Evolutionary conservation across 2,113 vertebrate species (phyloP), one percentile per base, ranked within the genome.

Genomic region (Perca schrenkii): DNA sequence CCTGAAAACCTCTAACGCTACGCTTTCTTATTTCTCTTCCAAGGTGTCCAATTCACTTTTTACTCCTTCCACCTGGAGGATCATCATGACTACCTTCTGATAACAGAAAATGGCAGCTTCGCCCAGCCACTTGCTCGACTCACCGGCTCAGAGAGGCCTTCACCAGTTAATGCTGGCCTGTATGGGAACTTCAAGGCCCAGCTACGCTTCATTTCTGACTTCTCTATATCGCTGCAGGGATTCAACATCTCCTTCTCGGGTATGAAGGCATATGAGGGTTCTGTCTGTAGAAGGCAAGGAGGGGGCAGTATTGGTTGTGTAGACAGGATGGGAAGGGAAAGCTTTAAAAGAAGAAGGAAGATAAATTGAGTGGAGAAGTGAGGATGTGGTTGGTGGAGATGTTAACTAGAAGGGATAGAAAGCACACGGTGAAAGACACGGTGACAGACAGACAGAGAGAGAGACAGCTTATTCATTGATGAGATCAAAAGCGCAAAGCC

Each of bases 181-280:
- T 96, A 93, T 50, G 95, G 95, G 16, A 95, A 95, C 94, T 95
- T 95, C 92, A 95, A 91, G 91, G 95, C 95, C 34, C 95, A 96
- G 90, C 94, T 96, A 14, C 94, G 95, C 83, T 96, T 96, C 93
- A 95, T 96, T 88, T 96, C 95, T 3, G 95, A 96, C 88, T 96
- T 96, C 89, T 96, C 95, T 80, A 95, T 96, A 77, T 96, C 95
- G 6, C 93, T 95, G 60, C 94, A 95, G 83, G 95, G 95, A 84
- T 96, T 96, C 90, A 96, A 95, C 92, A 95, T 96, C 86, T 95
- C 94, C 46, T 96, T 94, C 83, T 93, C 94, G 4, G 95, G 95
- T 95, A 87, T 17, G 75, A 62, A 66, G 22, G 34, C 74, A 62
- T 63, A 54, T 56, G 34, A 40, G 72, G 21, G 11, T 57, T 79